Evolutionary conservation across 2,113 vertebrate genomes (phyloP), one percentile per base, ranked within the genome.

Genomic region (Istiophorus platypterus): DNA sequence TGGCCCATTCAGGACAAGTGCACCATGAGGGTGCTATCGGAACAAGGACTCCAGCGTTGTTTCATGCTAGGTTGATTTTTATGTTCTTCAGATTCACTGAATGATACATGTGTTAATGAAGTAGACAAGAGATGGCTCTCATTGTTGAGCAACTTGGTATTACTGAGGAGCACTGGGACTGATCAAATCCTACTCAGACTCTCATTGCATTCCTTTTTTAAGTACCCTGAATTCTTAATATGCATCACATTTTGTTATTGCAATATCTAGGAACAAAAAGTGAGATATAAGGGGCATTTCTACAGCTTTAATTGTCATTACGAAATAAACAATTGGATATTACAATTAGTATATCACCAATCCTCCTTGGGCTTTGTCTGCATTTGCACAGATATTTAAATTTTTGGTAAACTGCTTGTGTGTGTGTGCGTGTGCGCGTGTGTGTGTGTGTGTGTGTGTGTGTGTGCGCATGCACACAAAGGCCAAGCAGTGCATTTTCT

Each of bases 1-100:
- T 92, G 87, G 92, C 81, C 92, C 92, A 91, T 92, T 94, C 92
- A 91, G 91, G 91, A 91, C 89, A 82, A 93, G 89, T 88, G 84
- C 89, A 85, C 77, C 89, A 81, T 76, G 82, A 91, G 90, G 91
- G 84, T 78, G 70, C 92, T 57, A 86, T 82, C 62, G 59, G 84
- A 84, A 82, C 76, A 67, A 92, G 87, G 72, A 73, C 91, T 77
- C 45, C 29, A 34, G 9, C 68, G 62, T 67, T 78, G 91, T 92
- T 93, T 92, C 90, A 92, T 62, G 91, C 91, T 88, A 88, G 90
- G 93, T 85, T 80, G 84, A 66, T 70, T 92, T 94, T 93, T 94
- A 93, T 92, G 92, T 88, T 91, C 92, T 91, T 86, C 80, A 89
- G 61, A 84, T 76, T 34, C 76, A 78, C 77, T 81, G 79, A 79